A percentile compares a stretch with the other conserved stretches of the same genome.
These are phyloP conservation scores for Chaetodon trifasciatus DNA, from an alignment of 2,797 vertebrate genomes.

Conservation along the genomic window DNA sequence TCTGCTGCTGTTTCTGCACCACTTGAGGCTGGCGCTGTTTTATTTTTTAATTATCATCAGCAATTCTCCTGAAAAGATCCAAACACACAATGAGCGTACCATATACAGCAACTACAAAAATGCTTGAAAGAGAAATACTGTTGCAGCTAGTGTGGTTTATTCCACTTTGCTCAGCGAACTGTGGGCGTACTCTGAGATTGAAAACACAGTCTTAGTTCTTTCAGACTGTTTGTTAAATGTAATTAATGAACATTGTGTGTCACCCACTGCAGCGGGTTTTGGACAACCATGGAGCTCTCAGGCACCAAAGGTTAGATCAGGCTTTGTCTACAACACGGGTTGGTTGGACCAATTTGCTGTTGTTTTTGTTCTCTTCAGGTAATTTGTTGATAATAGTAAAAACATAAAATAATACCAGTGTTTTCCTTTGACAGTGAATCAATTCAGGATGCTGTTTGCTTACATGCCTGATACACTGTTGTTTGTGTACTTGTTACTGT, in stretches of 20 bases:
- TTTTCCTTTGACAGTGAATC: constrained; percentile 12
- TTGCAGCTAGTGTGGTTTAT: no score
- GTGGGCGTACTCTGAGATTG: background rate
- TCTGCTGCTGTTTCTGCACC: constrained; percentile 12
- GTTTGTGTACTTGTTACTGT: background rate
- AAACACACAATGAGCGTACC: background rate
- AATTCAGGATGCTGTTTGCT: constrained; percentile 8
- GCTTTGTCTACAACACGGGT: background rate
- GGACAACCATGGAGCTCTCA: background rate
- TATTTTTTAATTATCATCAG: constrained; percentile 7
- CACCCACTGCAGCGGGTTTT: background rate
- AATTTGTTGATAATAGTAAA: constrained; percentile 6
- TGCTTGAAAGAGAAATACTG: background rate
- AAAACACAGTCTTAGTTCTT: background rate
- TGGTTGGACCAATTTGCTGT: background rate
- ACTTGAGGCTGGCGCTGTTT: background rate
- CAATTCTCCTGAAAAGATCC: background rate
- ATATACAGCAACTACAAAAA: background rate
- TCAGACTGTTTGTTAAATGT: background rate
- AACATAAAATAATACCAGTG: background rate
- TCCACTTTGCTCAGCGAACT: background rate
- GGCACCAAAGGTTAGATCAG: background rate
- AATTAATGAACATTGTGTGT: background rate
- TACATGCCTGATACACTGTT: background rate
- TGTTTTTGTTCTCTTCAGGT: background rate